Evolutionary conservation across 2,797 vertebrate genomes (phyloP), one percentile per base, ranked within the genome.

Genomic region (Sebastes flavidus): DNA sequence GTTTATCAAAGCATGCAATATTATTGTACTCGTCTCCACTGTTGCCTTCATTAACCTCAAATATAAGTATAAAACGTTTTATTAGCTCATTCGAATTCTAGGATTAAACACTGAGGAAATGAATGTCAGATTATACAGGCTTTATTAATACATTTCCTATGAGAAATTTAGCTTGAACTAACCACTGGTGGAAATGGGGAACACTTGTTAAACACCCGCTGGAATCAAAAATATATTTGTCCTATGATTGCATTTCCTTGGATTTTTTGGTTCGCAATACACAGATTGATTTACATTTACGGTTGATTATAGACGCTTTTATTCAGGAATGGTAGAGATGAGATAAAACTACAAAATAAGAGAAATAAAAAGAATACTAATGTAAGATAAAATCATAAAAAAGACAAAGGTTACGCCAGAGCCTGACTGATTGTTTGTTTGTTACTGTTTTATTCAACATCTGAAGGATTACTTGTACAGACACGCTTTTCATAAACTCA

Each of bases 21-120:
- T 81, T 80, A 58, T 29, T 34, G 25, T 10, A 10, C 52, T 38
- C 20, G 20, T 72, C 80, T 80, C 55, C 16, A 8, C 58, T 16
- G 52, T 72, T 61, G 14, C 75, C 59, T 82, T 62, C 56, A 87
- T 85, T 80, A 74, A 85, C 34, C 70, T 70, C 30, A 56, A 30
- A 67, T 71, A 34, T 16, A 32, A 68, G 5, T 34, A n/a, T 55
- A 29, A 65, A 67, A 58, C 29, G 29, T 30, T 75, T 30, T 24
- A 55, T 24, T 52, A 80, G 62, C 69, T 42, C 63, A 30, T 72
- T 82, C 6, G 22, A 2, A 46, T 73, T 66, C 29, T 13, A 6
- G 30, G 25, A 70, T 60, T 56, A 54, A 62, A 65, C 30, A 18
- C 10, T 9, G 13, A 61, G 10, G 27, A 46, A 79, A 67, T 16